Base-by-base conservation (phyloP, 2,888 invertebrate species). In the Agriopis leucophaearia region DNA sequence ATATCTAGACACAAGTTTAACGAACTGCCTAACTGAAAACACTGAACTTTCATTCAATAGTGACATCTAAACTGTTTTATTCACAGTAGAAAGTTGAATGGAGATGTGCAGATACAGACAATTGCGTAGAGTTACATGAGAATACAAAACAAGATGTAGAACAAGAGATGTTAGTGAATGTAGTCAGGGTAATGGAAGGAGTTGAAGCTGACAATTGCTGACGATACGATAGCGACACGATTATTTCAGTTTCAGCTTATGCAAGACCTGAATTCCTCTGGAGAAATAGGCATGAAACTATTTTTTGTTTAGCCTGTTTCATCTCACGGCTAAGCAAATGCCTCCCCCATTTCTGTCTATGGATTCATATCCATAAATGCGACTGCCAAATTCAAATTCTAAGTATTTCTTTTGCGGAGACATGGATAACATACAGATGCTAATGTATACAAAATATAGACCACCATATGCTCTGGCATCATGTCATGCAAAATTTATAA, bases 81-180 rank as follows among this genome's bases (percentile, higher is more conserved):
- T 60, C 70, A 75, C 68, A 72, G 76, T 57, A 42, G 61, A 78
- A 50, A 79, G 47, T 79, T 36, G 71, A 51, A 66, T 70, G 27
- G 44, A 63, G 66, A 50, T 62, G 47, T 70, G 42, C 69, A 52
- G 74, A 75, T 71, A 69, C 65, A 72, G 72, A 74, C 71, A 78
- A 81, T 79, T 79, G 78, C 79, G 76, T 64, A 74, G 70, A 75
- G 77, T 82, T 83, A 78, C 76, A 75, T 79, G 81, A 82, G 75
- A 77, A 65, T 62, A 78, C 67, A 78, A 83, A 83, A 82, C 71
- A 76, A 79, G 72, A 73, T 64, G 61, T 59, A 75, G 74, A 77
- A 74, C 75, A 78, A 79, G 77, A 76, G 76, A 75, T 77, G 75
- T 67, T 66, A 73, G 71, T 75, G 75, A 76, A 76, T 79, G 75